These are phyloP conservation scores for Tanytarsus gracilentus DNA, from an alignment of 2,888 invertebrate genomes.

Conservation along the genomic window DNA sequence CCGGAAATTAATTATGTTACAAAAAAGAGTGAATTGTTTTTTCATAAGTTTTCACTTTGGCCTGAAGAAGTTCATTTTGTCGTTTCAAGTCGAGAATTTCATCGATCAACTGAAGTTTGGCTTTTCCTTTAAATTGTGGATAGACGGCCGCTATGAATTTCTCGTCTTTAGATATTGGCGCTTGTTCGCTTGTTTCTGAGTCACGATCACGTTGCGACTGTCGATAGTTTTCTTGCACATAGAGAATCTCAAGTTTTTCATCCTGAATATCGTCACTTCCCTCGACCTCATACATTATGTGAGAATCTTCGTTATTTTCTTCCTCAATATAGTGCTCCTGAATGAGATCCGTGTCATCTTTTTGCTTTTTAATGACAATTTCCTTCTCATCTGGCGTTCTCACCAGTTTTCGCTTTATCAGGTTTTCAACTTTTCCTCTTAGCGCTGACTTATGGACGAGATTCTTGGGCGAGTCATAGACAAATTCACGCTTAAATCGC, in stretches of 20 bases:
- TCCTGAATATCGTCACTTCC: not conserved
- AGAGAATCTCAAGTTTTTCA: not conserved
- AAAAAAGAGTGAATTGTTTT: not conserved
- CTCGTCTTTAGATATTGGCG: not conserved
- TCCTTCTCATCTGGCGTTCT: not conserved
- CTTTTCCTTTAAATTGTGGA: slow-evolving; percentile 11
- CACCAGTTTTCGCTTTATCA: not conserved
- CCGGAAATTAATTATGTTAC: no score
- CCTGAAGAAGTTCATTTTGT: not conserved
- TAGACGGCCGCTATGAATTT: slow-evolving; percentile 12
- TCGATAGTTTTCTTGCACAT: not conserved
- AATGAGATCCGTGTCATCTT: no score
- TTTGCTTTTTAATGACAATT: not conserved
- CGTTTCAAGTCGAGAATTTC: not conserved
- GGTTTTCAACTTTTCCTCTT: not conserved
- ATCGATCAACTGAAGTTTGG: slow-evolving; percentile 1
- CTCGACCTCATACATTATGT: not conserved
- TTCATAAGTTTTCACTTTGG: slow-evolving; percentile 5
- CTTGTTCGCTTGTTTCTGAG: not conserved
- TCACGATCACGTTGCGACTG: not conserved
- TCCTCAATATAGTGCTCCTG: no score
- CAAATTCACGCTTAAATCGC: slow-evolving; percentile 12
- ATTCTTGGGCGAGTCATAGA: slow-evolving; percentile 12
- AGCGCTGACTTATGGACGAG: slow-evolving; percentile 1
- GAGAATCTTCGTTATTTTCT: no score